These are phyloP conservation scores for Elymnias hypermnestra DNA, from an alignment of 1,140 invertebrate genomes.

Conservation along the genomic window DNA sequence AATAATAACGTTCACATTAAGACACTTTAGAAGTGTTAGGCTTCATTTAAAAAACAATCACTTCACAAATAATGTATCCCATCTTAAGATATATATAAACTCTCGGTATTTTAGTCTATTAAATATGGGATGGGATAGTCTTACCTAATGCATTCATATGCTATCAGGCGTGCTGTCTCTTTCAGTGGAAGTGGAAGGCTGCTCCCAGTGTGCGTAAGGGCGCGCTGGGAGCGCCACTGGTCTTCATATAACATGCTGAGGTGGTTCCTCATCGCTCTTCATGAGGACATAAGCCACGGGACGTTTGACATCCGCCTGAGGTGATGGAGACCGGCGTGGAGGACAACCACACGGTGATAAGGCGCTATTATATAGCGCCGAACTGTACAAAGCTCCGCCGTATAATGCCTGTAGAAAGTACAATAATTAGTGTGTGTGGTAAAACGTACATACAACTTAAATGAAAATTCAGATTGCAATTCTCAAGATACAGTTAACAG, in stretches of 20 bases:
- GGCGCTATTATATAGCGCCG: constrained; percentile 77
- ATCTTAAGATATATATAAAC: too few relatives aligned
- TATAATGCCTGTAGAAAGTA: constrained; percentile 55
- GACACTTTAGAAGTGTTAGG: too few relatives aligned
- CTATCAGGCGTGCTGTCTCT: constrained; percentile 57
- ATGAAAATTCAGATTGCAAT: too few relatives aligned
- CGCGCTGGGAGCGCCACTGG: constrained; percentile 85
- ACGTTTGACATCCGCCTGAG: constrained; percentile 65
- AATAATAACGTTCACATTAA: too few relatives aligned
- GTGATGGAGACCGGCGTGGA: constrained; percentile 74
- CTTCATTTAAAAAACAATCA: too few relatives aligned
- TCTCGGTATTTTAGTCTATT: too few relatives aligned
- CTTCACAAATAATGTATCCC: too few relatives aligned
- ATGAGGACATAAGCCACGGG: constrained; percentile 76
- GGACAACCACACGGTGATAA: constrained; percentile 72
- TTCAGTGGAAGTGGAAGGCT: constrained; percentile 59
- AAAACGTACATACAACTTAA: too few relatives aligned
- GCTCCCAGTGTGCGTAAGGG: constrained; percentile 76
- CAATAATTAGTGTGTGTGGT: not conserved
- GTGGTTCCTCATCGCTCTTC: constrained; percentile 76
- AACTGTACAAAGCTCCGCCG: constrained; percentile 71
- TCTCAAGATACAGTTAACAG: too few relatives aligned
- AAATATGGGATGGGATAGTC: too few relatives aligned
- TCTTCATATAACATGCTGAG: constrained; percentile 87
- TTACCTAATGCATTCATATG: constrained; percentile 42